Evolutionary conservation across 2,888 invertebrate genomes (phyloP).

Genomic region (Biston betularia): DNA sequence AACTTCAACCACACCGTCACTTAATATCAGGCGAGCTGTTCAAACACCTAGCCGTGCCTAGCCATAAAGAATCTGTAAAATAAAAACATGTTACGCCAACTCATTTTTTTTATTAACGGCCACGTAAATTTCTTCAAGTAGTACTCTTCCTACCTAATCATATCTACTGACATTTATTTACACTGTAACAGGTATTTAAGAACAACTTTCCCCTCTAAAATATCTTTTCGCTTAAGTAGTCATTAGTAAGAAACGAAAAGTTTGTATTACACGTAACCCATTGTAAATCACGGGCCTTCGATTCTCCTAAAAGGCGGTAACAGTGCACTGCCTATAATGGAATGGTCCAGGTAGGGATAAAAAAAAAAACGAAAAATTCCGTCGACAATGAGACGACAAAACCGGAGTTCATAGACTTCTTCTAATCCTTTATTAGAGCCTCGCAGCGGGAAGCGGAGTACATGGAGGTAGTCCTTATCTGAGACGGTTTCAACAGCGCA

Average conservation of each 20-base stretch:
- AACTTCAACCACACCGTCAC: no score
- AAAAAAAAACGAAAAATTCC: conserved; percentile 58
- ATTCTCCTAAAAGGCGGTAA: conserved; percentile 27
- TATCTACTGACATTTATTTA: no score
- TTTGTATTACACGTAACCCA: conserved; percentile 31
- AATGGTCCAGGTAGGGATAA: conserved; percentile 51
- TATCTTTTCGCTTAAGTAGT: conserved; percentile 4
- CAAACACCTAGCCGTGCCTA: no score
- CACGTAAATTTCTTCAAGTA: no score
- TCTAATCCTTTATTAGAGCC: conserved; percentile 66
- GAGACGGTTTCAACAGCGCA: conserved; percentile 67
- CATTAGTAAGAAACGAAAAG: conserved; percentile 20
- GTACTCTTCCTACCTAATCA: no score
- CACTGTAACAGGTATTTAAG: no score
- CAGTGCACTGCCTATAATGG: conserved; percentile 39
- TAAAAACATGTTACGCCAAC: no score
- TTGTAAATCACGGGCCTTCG: conserved; percentile 39
- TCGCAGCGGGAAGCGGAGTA: conserved; percentile 67
- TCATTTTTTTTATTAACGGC: no score
- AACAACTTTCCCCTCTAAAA: background rate
- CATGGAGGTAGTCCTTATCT: conserved; percentile 70
- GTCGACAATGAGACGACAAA: conserved; percentile 58
- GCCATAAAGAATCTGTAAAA: no score
- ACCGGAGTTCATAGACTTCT: conserved; percentile 72
- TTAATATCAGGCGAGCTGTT: no score